phyloP scores from a whole-genome alignment of 2,888 invertebrate species.

The Meteorus cinctellus region DNA sequence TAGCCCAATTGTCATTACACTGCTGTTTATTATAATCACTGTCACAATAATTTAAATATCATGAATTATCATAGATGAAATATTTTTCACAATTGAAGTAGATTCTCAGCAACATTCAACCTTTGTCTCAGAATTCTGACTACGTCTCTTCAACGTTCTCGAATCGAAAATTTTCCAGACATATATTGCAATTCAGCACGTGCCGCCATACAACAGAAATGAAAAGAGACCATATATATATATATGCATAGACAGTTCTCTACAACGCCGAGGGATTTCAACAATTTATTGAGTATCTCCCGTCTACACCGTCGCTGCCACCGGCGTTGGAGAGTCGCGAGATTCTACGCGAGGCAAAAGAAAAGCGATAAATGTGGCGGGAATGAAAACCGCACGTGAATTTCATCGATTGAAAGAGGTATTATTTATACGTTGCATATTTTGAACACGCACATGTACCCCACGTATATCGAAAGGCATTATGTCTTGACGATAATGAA shows the following conservation, averaged over 20 bases:
- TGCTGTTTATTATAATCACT: conserved; percentile 11
- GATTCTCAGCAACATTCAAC: conserved; percentile 3
- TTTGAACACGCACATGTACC: neutral
- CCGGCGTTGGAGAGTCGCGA: neutral
- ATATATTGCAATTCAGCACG: conserved; percentile 40
- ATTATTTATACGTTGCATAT: conserved; percentile 25
- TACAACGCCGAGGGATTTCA: conserved; percentile 39
- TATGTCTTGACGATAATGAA: conserved; percentile 5
- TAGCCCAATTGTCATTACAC: conserved; percentile 2
- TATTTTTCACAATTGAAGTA: neutral
- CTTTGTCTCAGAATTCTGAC: conserved; percentile 10
- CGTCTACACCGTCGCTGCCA: conserved; percentile 31
- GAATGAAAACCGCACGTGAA: conserved; percentile 33
- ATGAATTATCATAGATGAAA: conserved; percentile 1
- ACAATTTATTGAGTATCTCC: conserved; percentile 41
- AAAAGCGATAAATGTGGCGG: conserved; percentile 27
- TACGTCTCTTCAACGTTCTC: conserved; percentile 23
- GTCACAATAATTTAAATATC: neutral
- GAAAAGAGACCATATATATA: conserved; percentile 24
- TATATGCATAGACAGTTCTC: conserved; percentile 13
- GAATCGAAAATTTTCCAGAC: conserved; percentile 33
- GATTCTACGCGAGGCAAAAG: conserved; percentile 26
- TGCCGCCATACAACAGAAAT: conserved; percentile 29
- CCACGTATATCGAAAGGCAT: neutral
- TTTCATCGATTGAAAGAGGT: conserved; percentile 28